Conservation (phyloP, 1,140 invertebrate genomes). For the Trichonephila inaurata region DNA sequence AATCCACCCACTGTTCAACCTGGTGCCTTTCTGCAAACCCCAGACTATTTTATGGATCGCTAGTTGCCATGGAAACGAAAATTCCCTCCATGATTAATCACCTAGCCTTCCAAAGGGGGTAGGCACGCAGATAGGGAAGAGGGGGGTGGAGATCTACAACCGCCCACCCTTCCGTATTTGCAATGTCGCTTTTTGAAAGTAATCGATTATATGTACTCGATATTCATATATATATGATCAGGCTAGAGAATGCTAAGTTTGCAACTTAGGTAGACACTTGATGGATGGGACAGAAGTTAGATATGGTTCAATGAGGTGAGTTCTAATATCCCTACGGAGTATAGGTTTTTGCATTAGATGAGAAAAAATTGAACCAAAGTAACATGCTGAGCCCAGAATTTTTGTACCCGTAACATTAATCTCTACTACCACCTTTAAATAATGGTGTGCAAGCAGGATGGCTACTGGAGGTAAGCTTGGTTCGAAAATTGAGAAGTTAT, state of each 20-base stretch:
- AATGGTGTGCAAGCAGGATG: neutral
- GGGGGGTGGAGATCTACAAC: constrained; percentile 5
- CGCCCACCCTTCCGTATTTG: constrained; percentile 47
- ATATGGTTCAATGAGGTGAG: neutral
- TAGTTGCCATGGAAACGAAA: constrained; percentile 39
- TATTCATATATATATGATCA: constrained; percentile 47
- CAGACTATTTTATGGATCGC: constrained; percentile 45
- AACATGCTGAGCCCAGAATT: neutral
- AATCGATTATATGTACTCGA: constrained; percentile 56
- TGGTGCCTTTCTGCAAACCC: constrained; percentile 22
- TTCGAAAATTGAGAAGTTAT: neutral
- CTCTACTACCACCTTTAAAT: neutral
- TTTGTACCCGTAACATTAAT: constrained; percentile 8
- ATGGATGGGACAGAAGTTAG: constrained; percentile 19
- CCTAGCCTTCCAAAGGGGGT: constrained; percentile 16
- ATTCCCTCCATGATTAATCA: constrained; percentile 66
- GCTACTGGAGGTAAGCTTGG: neutral
- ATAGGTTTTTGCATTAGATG: constrained; percentile 31
- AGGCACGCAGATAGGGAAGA: neutral
- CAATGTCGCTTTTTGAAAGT: constrained; percentile 62
- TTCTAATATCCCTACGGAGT: constrained; percentile 1
- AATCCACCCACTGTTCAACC: constrained; percentile 1
- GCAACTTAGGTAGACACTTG: neutral
- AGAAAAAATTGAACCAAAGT: neutral
- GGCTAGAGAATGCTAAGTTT: constrained; percentile 26